Base-by-base conservation (phyloP, 1,140 invertebrate genomes). In the Cryptotermes secundus region DNA sequence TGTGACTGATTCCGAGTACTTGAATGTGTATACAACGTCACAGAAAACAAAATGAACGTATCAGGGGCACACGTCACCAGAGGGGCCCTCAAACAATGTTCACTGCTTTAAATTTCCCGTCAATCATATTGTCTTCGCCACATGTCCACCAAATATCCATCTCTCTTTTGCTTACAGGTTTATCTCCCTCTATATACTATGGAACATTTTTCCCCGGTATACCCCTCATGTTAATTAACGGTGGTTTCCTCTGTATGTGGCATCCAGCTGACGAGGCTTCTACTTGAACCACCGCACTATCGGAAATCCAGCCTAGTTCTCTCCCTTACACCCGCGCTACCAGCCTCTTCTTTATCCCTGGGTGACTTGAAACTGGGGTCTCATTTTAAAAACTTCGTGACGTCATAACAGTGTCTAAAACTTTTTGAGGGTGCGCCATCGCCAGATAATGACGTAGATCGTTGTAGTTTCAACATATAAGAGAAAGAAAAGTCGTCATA, bases 41-140 rank as follows among this genome's bases (percentile, higher is more conserved):
- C n/a, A 49, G 45, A 14, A 49, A 49, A 49, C 19, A 22, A 49
- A 49, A 49, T 49, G n/a, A 9, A 16, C 59, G 59, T 72, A 72
- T 72, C 59, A 72, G 59, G 3, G 31, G 26, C 59, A 72, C 26
- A 72, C 9, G 31, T 26, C 59, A 31, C 59, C 59, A 49, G 45
- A 26, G 59, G 59, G 59, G n/a, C 59, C 7, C 59, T 49, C 9
- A 49, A 49, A 49, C 19, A 49, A 19, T 49, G 45, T 49, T 49
- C 1, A 49, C 45, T 49, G 45, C 45, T 49, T 19, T 49, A 49
- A 72, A 72, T 26, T 31, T 31, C 1, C 59, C 59, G 59, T 72
- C 59, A 72, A 72, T 72, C 59, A 72, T 72, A 72, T 72, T 72
- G 59, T 72, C 59, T 72, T 72, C 59, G 59, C 59, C 59, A 72